phyloP scores from a whole-genome alignment of 2,797 vertebrate species.

The Limosa lapponica region DNA sequence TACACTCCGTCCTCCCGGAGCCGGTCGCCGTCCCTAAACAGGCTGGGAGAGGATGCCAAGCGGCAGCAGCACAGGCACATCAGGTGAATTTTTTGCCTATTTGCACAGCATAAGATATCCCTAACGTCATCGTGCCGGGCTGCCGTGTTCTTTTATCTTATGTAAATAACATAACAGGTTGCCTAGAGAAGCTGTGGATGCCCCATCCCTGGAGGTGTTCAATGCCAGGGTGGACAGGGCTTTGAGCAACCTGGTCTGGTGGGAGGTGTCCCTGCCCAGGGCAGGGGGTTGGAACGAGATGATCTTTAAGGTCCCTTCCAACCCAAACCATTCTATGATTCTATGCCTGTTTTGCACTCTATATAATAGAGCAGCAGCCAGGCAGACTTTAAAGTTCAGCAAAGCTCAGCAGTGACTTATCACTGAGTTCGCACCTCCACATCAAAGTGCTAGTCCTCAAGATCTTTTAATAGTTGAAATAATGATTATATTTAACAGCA shows the following conservation, averaged over 20 bases:
- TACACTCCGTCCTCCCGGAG: slow-evolving; percentile 85
- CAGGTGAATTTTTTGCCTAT: slow-evolving; percentile 71
- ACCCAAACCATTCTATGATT: not conserved
- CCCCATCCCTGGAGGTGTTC: too few relatives aligned
- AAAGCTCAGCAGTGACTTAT: not conserved
- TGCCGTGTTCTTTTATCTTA: not conserved
- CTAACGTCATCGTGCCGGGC: not conserved
- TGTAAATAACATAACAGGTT: too few relatives aligned
- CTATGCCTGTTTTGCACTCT: not conserved
- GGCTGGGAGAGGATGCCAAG: slow-evolving; percentile 88
- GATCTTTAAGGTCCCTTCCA: too few relatives aligned
- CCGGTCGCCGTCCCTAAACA: slow-evolving; percentile 92
- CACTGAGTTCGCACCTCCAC: not conserved
- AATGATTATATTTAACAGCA: not conserved
- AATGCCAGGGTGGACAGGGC: too few relatives aligned
- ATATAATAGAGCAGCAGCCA: not conserved
- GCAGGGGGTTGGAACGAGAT: too few relatives aligned
- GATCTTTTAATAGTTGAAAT: not conserved
- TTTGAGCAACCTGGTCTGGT: too few relatives aligned
- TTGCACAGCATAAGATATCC: not conserved
- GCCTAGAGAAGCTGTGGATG: too few relatives aligned
- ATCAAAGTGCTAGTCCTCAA: not conserved
- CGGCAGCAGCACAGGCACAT: slow-evolving; percentile 80
- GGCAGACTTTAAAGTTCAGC: not conserved
- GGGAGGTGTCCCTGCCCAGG: too few relatives aligned